Evolutionary conservation across 2,113 vertebrate species (phyloP).

Genomic region (Odobenus rosmarus): DNA sequence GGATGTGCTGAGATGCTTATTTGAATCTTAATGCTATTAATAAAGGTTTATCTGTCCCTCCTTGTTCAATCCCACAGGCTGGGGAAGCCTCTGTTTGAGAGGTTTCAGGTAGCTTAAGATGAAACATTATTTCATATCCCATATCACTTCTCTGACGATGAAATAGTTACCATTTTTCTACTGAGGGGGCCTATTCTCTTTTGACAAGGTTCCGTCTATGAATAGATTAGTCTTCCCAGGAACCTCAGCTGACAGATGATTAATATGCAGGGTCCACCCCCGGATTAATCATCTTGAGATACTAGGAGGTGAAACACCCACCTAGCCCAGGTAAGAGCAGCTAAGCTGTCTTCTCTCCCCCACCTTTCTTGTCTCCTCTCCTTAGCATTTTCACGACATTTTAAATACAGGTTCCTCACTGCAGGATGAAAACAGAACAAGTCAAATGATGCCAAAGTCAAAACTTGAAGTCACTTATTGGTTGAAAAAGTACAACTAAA

Average conservation of each 20-base stretch:
- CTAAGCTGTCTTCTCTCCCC: background rate
- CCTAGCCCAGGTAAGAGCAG: background rate
- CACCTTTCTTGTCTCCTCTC: background rate
- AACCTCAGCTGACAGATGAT: background rate
- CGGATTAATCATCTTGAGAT: slow-evolving; percentile 24
- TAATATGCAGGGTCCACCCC: background rate
- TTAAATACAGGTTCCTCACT: background rate
- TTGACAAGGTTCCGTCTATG: background rate
- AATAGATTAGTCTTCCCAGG: slow-evolving; percentile 24
- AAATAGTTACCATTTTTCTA: background rate
- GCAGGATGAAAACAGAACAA: background rate
- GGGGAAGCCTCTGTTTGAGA: background rate
- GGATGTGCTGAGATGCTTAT: background rate
- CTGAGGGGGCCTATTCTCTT: background rate
- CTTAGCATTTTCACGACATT: background rate
- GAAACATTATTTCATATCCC: background rate
- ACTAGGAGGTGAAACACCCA: background rate
- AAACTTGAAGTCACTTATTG: background rate
- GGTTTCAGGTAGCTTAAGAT: background rate
- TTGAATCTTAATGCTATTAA: background rate
- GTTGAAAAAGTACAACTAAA: slow-evolving; percentile 28
- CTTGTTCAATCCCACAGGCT: background rate
- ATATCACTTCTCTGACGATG: background rate
- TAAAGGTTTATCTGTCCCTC: background rate
- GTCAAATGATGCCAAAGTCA: background rate